These are phyloP conservation scores for Bombus breviceps DNA, from an alignment of 1,140 invertebrate species.

Conservation along the genomic window DNA sequence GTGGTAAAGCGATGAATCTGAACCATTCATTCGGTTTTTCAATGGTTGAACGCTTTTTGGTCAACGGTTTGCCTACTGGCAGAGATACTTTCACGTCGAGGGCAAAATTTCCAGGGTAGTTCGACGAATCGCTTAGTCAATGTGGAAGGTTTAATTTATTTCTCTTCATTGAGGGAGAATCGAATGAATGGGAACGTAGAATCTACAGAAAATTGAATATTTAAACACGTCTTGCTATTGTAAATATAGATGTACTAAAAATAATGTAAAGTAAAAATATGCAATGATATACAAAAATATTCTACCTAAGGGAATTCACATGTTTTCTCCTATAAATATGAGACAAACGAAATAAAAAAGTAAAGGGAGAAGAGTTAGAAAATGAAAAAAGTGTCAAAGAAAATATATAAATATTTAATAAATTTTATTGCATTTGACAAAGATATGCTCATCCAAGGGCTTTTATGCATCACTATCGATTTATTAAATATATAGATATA, in stretches of 20 bases:
- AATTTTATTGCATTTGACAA: no score
- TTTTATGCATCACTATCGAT: no score
- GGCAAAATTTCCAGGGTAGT: background rate
- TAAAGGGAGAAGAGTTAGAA: background rate
- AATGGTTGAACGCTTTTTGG: background rate
- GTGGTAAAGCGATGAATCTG: slow-evolving; percentile 5
- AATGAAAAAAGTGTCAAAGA: background rate
- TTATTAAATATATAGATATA: no score
- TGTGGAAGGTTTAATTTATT: background rate
- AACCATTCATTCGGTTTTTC: slow-evolving; percentile 28
- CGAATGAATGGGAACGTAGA: background rate
- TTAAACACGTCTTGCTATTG: background rate
- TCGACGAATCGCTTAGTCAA: background rate
- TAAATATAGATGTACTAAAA: background rate
- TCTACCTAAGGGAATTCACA: background rate
- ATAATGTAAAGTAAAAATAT: background rate
- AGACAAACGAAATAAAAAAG: no score
- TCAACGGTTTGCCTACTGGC: background rate
- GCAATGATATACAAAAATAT: background rate
- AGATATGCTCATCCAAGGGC: no score
- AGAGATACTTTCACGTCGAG: background rate
- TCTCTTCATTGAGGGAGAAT: no score
- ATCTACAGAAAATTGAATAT: background rate
- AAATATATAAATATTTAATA: no score
- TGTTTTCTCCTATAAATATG: background rate